Evolutionary conservation across 2,888 invertebrate genomes (phyloP).

Genomic region (Tetragonula carbonaria): DNA sequence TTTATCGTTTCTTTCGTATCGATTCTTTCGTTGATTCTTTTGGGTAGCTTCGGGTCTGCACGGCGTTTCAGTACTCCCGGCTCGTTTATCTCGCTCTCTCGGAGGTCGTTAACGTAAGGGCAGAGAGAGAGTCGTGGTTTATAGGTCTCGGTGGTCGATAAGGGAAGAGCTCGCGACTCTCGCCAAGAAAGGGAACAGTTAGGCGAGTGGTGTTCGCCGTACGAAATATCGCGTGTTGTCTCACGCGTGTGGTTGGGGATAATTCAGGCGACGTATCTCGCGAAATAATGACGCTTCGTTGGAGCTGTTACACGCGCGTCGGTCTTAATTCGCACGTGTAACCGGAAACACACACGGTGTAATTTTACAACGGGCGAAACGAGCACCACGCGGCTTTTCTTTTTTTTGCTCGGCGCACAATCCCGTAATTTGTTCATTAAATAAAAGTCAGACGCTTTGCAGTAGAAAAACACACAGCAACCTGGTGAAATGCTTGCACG

Average conservation of each 20-base stretch:
- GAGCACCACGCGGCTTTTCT: neutral
- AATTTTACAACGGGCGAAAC: neutral
- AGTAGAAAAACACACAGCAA: neutral
- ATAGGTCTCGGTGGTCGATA: conserved; percentile 5
- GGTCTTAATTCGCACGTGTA: neutral
- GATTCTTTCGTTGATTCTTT: neutral
- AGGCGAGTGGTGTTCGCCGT: conserved; percentile 2
- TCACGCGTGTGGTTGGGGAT: too few species aligned
- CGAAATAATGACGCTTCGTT: neutral
- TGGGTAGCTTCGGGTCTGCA: neutral
- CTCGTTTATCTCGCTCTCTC: neutral
- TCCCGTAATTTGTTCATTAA: conserved; percentile 14
- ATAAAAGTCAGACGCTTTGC: neutral
- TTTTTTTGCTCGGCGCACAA: neutral
- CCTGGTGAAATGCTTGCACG: neutral
- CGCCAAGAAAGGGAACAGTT: conserved; percentile 26
- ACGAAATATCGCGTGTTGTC: neutral
- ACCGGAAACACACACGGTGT: neutral
- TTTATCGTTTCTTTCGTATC: neutral
- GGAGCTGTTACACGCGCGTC: neutral
- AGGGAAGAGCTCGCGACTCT: neutral
- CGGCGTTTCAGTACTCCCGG: neutral
- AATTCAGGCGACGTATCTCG: neutral
- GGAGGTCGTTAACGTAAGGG: conserved; percentile 1
- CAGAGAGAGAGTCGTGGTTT: conserved; percentile 4